Conservation (phyloP, 37 sponge, comb jelly and placozoan species). For the Diacarnus erythraeanus region DNA sequence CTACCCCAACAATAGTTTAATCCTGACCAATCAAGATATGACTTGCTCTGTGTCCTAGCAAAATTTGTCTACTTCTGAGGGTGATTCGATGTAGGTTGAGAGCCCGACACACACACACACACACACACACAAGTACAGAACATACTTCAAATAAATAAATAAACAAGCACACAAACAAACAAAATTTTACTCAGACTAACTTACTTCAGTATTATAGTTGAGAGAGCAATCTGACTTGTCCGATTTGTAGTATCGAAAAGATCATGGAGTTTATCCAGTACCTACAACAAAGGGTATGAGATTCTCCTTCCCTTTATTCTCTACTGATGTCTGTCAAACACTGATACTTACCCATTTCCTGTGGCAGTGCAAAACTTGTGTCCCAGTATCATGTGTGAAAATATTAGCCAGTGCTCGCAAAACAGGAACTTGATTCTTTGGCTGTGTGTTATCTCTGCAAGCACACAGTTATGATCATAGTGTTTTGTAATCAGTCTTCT, state of each 20-base stretch:
- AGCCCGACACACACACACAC: too few relatives aligned
- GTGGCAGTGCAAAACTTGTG: conserved; percentile 18
- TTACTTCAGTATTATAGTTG: conserved; percentile 73
- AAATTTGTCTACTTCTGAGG: too few relatives aligned
- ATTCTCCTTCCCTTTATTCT: too few relatives aligned
- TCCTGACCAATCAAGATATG: too few relatives aligned
- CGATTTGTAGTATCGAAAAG: conserved; percentile 26
- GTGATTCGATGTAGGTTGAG: too few relatives aligned
- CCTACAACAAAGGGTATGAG: conserved; percentile 12
- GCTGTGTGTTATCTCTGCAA: conserved; percentile 44
- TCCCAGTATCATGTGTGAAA: conserved; percentile 33
- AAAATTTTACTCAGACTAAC: not conserved
- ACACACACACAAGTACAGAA: too few relatives aligned
- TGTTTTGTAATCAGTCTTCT: too few relatives aligned
- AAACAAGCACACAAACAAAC: too few relatives aligned
- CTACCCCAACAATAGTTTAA: too few relatives aligned
- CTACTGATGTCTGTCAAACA: too few relatives aligned
- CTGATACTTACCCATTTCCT: conserved; percentile 8
- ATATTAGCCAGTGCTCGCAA: conserved; percentile 63
- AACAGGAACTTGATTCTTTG: conserved; percentile 64
- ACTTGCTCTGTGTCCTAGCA: too few relatives aligned
- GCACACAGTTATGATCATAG: not conserved
- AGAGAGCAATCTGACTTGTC: conserved; percentile 57
- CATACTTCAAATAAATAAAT: not conserved
- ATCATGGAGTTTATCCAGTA: conserved; percentile 23